Evolutionary conservation across 2,113 vertebrate species (phyloP).

Genomic region (Nestor notabilis): DNA sequence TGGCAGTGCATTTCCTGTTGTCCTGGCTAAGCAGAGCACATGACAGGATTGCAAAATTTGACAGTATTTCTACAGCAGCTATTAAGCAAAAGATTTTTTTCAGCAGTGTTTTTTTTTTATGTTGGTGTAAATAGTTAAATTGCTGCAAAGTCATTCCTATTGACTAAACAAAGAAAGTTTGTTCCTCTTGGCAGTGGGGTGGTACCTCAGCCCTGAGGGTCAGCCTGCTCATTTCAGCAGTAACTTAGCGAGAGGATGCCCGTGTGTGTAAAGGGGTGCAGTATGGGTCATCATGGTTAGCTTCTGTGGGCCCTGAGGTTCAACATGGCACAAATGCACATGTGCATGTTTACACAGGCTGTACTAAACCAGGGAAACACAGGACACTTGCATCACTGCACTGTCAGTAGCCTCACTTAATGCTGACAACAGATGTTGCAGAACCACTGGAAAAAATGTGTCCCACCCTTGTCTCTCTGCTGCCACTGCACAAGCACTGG

Average conservation of each 20-base stretch:
- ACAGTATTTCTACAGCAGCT: not conserved
- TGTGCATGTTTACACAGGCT: not conserved
- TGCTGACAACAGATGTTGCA: not conserved
- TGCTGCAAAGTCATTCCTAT: accelerated
- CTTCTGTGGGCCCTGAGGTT: not conserved
- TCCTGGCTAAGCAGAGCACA: not conserved
- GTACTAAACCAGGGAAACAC: not conserved
- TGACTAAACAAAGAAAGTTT: not conserved
- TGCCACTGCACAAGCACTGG: not conserved
- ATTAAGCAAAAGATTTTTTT: not conserved
- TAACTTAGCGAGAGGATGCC: not conserved
- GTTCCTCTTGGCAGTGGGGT: not conserved
- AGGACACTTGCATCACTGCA: not conserved
- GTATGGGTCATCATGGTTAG: not conserved
- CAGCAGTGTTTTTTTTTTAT: not conserved
- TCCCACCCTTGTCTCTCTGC: not conserved
- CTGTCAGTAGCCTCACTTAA: not conserved
- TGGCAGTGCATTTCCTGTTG: accelerated
- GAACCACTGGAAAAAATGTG: not conserved
- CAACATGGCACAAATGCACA: accelerated
- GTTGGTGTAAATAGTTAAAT: not conserved
- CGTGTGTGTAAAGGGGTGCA: not conserved
- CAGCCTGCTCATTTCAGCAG: not conserved
- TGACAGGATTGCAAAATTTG: not conserved
- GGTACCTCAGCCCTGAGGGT: not conserved